phyloP scores from a whole-genome alignment of 2,888 invertebrate species.

The Eupithecia subfuscata region DNA sequence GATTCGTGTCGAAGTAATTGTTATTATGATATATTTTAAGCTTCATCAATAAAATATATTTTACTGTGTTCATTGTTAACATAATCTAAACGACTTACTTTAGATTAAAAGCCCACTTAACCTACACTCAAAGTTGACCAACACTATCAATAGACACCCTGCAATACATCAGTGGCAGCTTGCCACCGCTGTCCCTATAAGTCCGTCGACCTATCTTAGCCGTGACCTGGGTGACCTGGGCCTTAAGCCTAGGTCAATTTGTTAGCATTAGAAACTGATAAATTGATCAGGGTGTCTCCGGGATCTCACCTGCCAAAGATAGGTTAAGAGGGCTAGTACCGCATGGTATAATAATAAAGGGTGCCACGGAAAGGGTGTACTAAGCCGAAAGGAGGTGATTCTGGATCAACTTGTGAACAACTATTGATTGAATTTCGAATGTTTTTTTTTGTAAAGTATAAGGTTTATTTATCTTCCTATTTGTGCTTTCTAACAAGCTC shows the following conservation, averaged over 20 bases:
- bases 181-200: slow-evolving; percentile 9
- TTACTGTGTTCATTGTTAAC: not conserved
- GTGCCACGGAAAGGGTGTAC: no score
- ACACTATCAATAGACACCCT: not conserved
- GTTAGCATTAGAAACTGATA: not conserved
- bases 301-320: not conserved
- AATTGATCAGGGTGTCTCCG: not conserved
- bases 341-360: no score
- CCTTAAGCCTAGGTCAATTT: not conserved
- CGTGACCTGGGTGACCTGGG: not conserved
- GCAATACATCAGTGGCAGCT: not conserved
- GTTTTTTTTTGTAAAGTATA: no score
- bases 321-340: not conserved
- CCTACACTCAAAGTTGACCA: not conserved
- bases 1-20: no score
- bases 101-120: not conserved
- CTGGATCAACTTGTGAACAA: no score
- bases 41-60: no score
- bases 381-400: no score
- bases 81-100: not conserved
- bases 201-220: not conserved
- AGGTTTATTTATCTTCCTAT: no score
- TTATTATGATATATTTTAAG: no score
- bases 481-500: no score
- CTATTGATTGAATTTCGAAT: no score